phyloP scores from a whole-genome alignment of 2,888 invertebrate genomes.

The Aphrophora alni region DNA sequence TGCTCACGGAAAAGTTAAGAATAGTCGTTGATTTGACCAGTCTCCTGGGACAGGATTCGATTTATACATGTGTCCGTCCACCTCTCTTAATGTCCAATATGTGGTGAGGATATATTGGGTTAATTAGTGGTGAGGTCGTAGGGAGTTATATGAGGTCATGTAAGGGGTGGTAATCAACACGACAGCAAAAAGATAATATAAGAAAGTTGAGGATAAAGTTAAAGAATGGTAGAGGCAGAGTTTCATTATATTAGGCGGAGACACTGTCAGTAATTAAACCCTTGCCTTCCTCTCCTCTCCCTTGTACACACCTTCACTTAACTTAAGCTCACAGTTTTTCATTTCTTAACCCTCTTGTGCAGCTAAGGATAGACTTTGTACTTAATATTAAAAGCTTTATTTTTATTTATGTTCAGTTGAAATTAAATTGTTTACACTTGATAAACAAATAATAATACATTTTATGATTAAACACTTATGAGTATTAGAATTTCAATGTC shows the following conservation, averaged over 20 bases:
- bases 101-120: background rate
- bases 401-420: background rate
- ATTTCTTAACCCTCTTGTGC: background rate
- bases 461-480: too few species aligned
- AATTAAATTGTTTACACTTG: too few species aligned
- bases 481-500: too few species aligned
- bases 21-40: background rate
- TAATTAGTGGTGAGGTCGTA: too few species aligned
- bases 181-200: background rate
- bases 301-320: too few species aligned
- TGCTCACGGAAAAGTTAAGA: too few species aligned
- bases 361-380: background rate
- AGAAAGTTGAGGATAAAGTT: slow-evolving; percentile 3
- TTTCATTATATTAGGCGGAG: background rate
- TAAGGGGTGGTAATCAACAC: too few species aligned
- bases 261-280: background rate
- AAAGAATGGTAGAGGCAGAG: background rate
- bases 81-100: too few species aligned
- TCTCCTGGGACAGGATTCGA: background rate
- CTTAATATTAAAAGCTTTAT: background rate
- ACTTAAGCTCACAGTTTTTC: background rate
- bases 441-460: too few species aligned
- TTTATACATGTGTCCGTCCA: background rate
- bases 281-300: background rate
- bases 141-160: too few species aligned